Base-by-base conservation (phyloP, 2,888 invertebrate genomes). In the Mimumesa dahlbomi region DNA sequence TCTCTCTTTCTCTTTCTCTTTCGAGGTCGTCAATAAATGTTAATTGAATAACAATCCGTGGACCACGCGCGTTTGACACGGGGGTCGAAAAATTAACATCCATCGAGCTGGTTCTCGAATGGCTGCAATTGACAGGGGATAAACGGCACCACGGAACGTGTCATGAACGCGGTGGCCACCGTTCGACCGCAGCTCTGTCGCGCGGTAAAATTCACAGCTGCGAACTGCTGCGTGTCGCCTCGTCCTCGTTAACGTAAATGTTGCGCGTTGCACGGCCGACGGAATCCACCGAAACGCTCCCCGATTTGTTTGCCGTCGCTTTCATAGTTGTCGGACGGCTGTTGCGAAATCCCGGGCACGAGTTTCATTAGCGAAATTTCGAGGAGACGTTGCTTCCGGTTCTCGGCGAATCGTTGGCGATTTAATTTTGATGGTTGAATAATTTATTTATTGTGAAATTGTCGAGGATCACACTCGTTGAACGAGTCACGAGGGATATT, bases 91-190 rank as follows among this genome's bases (percentile, higher is more conserved):
- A 22, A 57, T 57, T 49, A 36, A 49, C 18, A 5, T 7, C 36
- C 38, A 2, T 2, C 11, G 9, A 13, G 6, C n/a, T 7, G 18
- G n/a, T 9, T 9, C 7, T 21, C 25, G 43, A 49, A 63, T 57
- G 58, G 58, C 49, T 42, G 42, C 34, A n/a, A 43, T 49, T 34
- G 49, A 57, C 57, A 19, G 43, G 25, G n/a, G 6, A 36, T 45
- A 49, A 57, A 56, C 46, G 18, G 21, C n/a, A 36, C 14, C 36
- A 25, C 29, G 13, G 43, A 25, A 6, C 11, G 43, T 22, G 25
- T 52, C 45, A 22, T 25, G 53, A n/a, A 34, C 25, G 22, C 25
- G 3, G 18, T 16, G 42, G 9, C 29, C 38, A 22, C 13, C 18
- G 61, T 9, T 7, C 7, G 53, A 61, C 45, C 53, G 38, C 53